These are phyloP conservation scores for Polypterus senegalus DNA, from an alignment of 2,113 vertebrate genomes.

Conservation along the genomic window DNA sequence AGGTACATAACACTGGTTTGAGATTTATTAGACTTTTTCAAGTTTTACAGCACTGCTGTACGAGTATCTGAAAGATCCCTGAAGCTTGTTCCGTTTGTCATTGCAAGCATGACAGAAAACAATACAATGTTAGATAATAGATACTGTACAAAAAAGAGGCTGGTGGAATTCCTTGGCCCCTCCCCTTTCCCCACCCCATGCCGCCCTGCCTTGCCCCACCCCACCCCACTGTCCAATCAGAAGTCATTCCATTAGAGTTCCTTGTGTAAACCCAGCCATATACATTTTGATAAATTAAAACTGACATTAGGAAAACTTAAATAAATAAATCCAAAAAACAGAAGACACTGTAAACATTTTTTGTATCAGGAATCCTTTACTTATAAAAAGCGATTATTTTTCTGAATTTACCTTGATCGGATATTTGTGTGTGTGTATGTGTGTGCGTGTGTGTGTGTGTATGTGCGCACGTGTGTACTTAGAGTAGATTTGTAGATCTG, in stretches of 20 bases:
- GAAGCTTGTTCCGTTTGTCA: slow-evolving; percentile 13
- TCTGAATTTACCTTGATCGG: slow-evolving; percentile 28
- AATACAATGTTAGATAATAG: slow-evolving; percentile 6
- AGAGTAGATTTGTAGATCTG: slow-evolving; percentile 14
- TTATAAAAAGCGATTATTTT: slow-evolving; percentile 40
- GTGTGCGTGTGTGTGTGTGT: too few relatives aligned
- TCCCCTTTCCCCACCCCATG: too few relatives aligned
- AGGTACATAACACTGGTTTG: slow-evolving; percentile 8
- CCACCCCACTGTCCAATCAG: too few relatives aligned
- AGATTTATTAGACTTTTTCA: slow-evolving; percentile 12
- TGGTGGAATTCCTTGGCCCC: too few relatives aligned
- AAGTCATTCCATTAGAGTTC: too few relatives aligned
- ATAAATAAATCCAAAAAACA: slow-evolving; percentile 1
- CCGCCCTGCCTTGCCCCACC: too few relatives aligned
- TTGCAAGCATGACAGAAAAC: slow-evolving; percentile 12
- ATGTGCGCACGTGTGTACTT: too few relatives aligned
- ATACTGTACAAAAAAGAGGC: too few relatives aligned
- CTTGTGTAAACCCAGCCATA: too few relatives aligned
- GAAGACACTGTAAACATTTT: slow-evolving; percentile 11
- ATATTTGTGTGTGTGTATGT: too few relatives aligned
- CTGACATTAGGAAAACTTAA: background rate
- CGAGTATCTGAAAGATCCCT: slow-evolving; percentile 17
- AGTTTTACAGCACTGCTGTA: slow-evolving; percentile 20
- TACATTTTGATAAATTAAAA: too few relatives aligned
- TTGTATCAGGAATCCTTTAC: slow-evolving; percentile 34